Evolutionary conservation across 2,797 vertebrate genomes (phyloP).

Genomic region (Urophycis tenuis): DNA sequence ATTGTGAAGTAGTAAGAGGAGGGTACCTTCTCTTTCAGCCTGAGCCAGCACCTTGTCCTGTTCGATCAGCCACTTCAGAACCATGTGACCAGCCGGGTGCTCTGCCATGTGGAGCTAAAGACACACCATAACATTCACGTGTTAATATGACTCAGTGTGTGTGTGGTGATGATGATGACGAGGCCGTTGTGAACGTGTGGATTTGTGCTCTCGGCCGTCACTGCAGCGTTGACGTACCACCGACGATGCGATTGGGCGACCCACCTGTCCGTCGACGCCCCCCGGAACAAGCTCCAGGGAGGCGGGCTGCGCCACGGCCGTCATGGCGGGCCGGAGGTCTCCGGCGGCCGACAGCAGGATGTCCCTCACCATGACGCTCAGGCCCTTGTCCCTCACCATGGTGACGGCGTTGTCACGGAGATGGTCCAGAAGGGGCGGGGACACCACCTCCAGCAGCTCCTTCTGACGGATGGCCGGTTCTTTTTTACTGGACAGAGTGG

Average conservation of each 20-base stretch:
- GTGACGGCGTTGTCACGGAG: conserved; percentile 72
- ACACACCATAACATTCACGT: neutral
- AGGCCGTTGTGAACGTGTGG: neutral
- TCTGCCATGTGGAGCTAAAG: conserved; percentile 88
- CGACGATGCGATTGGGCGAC: neutral
- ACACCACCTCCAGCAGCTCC: conserved; percentile 86
- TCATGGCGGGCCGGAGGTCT: conserved; percentile 80
- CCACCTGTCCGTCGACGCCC: conserved; percentile 76
- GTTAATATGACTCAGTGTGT: neutral
- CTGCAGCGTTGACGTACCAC: neutral
- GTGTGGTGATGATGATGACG: neutral
- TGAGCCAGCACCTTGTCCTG: conserved; percentile 77
- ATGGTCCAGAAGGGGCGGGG: conserved; percentile 75
- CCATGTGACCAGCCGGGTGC: conserved; percentile 91
- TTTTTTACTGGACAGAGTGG: conserved; percentile 78
- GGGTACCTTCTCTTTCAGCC: conserved; percentile 76
- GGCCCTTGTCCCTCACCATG: conserved; percentile 80
- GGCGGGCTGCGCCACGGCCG: conserved; percentile 78
- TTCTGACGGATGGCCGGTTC: conserved; percentile 67
- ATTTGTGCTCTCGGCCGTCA: neutral
- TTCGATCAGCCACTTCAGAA: conserved; percentile 94
- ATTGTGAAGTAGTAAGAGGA: neutral
- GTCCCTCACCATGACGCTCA: conserved; percentile 76
- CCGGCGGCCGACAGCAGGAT: conserved; percentile 78
- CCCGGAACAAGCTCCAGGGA: conserved; percentile 77